phyloP scores from a whole-genome alignment of 2,888 invertebrate species.

The Dryocosmus kuriphilus region DNA sequence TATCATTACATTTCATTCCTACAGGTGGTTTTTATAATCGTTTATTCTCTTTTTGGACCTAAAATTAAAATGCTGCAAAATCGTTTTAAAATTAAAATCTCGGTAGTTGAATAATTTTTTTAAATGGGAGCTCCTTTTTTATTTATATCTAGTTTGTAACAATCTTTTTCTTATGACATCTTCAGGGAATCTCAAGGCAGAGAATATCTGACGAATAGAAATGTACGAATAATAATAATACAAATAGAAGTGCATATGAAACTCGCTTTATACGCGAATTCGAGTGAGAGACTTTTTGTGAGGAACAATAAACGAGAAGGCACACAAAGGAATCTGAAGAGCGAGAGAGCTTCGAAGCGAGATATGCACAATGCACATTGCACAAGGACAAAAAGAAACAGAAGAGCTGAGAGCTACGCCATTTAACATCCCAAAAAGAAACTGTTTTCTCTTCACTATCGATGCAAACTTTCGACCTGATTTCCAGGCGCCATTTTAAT shows the following conservation, averaged over 20 bases:
- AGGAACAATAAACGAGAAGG: constrained; percentile 61
- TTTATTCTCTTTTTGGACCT: background rate
- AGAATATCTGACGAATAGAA: background rate
- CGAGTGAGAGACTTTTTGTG: constrained; percentile 55
- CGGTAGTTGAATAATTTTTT: no score
- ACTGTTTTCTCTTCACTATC: constrained; percentile 59
- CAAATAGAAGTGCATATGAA: constrained; percentile 40
- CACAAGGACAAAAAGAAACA: constrained; percentile 47
- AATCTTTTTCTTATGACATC: background rate
- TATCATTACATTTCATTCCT: background rate
- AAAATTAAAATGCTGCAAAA: no score
- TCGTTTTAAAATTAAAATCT: no score
- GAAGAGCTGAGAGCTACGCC: constrained; percentile 51
- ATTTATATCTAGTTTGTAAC: no score
- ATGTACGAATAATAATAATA: background rate
- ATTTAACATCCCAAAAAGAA: constrained; percentile 61
- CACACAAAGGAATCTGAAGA: constrained; percentile 59
- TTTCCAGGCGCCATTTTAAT: constrained; percentile 61
- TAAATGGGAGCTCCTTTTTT: no score
- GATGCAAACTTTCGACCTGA: constrained; percentile 60
- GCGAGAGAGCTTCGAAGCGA: constrained; percentile 47
- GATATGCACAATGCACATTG: constrained; percentile 22
- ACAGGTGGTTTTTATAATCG: background rate
- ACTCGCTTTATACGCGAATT: constrained; percentile 49
- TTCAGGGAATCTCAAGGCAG: background rate